These are phyloP conservation scores for Eustalomyia histrio DNA, from an alignment of 2,888 invertebrate genomes.

Conservation along the genomic window DNA sequence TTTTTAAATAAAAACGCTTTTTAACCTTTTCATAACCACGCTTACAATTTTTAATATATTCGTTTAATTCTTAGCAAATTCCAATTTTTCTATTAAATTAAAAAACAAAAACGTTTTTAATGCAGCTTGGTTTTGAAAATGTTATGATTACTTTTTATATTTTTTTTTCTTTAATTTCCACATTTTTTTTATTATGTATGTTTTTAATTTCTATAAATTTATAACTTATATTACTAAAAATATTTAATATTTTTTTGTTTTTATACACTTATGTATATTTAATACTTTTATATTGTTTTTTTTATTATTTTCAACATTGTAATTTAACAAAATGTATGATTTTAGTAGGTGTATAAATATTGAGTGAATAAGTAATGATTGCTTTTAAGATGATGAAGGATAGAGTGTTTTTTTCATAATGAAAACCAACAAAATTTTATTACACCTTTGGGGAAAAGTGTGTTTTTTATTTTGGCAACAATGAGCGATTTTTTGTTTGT, in stretches of 20 bases:
- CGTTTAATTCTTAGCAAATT: no score
- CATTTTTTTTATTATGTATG: not conserved
- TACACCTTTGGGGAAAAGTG: not conserved
- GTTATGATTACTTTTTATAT: not conserved
- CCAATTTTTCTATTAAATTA: no score
- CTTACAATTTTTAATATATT: no score
- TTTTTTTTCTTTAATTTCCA: not conserved
- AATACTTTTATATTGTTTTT: conserved; percentile 43
- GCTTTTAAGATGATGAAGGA: conserved; percentile 35
- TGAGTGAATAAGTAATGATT: conserved; percentile 50
- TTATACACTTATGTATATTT: conserved; percentile 14
- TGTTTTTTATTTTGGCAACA: conserved; percentile 60
- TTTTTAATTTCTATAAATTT: conserved; percentile 35
- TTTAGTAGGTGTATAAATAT: conserved; percentile 31
- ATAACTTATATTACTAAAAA: conserved; percentile 31
- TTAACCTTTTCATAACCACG: no score
- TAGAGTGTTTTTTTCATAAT: not conserved
- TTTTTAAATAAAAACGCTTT: no score
- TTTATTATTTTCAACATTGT: conserved; percentile 13
- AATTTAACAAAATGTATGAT: conserved; percentile 46
- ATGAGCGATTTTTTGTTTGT: conserved; percentile 53
- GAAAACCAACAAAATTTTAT: conserved; percentile 14
- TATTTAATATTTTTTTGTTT: conserved; percentile 32
- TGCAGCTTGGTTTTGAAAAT: not conserved
- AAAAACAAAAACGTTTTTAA: no score